Evolutionary conservation across 2,888 invertebrate genomes (phyloP).

Genomic region (Coremacera marginata): DNA sequence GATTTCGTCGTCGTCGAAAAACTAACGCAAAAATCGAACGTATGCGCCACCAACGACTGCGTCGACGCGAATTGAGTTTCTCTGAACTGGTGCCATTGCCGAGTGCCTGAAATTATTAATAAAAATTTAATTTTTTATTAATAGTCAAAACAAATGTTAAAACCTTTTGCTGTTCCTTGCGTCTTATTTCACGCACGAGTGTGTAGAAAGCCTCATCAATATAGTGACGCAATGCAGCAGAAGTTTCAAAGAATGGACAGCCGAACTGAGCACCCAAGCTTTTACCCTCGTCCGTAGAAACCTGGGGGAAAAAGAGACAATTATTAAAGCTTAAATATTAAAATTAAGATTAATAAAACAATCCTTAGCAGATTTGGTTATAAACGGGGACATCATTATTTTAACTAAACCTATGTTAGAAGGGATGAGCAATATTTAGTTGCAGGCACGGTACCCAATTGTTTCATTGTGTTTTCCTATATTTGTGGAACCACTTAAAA

Average conservation of each 20-base stretch:
- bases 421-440: too few species aligned
- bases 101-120: constrained; percentile 66
- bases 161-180: constrained; percentile 77
- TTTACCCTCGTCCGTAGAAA: constrained; percentile 85
- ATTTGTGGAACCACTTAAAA: too few species aligned
- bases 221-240: constrained; percentile 87
- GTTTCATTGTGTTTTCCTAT: too few species aligned
- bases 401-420: too few species aligned
- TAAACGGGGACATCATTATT: too few species aligned
- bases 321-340: background rate
- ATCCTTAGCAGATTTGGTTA: too few species aligned
- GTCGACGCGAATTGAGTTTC: constrained; percentile 72
- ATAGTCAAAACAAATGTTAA: too few species aligned
- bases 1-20: constrained; percentile 71
- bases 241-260: constrained; percentile 93
- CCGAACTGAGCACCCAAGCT: constrained; percentile 86
- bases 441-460: too few species aligned
- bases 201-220: constrained; percentile 93
- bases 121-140: too few species aligned
- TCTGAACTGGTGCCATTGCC: constrained; percentile 71
- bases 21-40: constrained; percentile 87
- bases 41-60: constrained; percentile 85
- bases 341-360: too few species aligned
- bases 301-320: constrained; percentile 68
- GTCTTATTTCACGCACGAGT: constrained; percentile 87